Conservation (phyloP, 2,113 vertebrate species). For the Sterrhoptilus dennistouni region DNA sequence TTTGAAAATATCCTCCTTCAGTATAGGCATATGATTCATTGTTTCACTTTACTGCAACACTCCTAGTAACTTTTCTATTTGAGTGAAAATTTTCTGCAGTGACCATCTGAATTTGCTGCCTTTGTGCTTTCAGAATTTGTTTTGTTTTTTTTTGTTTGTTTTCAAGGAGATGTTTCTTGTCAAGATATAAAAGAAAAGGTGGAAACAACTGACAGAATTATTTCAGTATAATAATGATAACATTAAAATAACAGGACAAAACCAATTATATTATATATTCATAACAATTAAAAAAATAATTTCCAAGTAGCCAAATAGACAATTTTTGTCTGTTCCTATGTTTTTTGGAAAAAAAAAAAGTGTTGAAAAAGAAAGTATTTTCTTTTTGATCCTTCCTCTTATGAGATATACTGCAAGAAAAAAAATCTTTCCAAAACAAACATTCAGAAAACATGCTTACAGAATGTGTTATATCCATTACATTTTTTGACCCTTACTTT, state of each 20-base stretch:
- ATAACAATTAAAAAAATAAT: background rate
- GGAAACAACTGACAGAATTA: background rate
- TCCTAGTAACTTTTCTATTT: background rate
- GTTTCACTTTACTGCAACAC: background rate
- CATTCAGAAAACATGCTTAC: background rate
- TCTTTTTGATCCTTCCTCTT: background rate
- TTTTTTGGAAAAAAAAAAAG: background rate
- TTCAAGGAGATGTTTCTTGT: background rate
- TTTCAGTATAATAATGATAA: background rate
- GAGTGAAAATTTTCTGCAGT: background rate
- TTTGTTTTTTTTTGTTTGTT: background rate
- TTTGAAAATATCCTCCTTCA: background rate
- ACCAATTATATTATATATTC: background rate
- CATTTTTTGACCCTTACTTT: background rate
- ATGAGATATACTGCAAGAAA: background rate
- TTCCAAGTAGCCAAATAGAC: background rate
- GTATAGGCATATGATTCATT: rapidly evolving
- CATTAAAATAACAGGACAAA: background rate
- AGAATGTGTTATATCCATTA: background rate
- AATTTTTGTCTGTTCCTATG: background rate
- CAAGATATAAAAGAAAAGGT: background rate
- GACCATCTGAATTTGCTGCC: background rate
- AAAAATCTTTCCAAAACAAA: background rate
- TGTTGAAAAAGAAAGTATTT: background rate
- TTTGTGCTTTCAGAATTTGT: background rate